Conservation (phyloP, 2,888 invertebrate species). For the Sarcophaga variegata region DNA sequence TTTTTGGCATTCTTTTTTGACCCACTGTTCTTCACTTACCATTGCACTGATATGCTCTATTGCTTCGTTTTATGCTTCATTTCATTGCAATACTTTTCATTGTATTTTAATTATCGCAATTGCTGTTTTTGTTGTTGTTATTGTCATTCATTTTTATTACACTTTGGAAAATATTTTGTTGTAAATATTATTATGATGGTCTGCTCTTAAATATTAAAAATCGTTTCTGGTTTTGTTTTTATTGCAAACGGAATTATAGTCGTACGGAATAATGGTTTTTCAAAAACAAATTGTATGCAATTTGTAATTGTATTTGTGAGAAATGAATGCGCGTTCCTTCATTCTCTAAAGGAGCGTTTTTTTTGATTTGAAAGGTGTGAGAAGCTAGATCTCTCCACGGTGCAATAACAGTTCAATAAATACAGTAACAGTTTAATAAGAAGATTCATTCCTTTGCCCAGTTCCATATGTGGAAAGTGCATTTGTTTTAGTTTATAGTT, state of each 20-base stretch:
- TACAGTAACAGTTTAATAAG: too few species aligned
- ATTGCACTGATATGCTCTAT: neutral
- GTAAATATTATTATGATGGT: conserved; percentile 48
- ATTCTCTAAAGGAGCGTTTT: too few species aligned
- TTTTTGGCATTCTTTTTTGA: neutral
- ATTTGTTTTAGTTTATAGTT: too few species aligned
- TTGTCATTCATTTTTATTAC: neutral
- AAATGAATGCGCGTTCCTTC: too few species aligned
- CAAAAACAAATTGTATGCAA: conserved; percentile 42
- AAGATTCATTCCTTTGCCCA: too few species aligned
- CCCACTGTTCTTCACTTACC: neutral
- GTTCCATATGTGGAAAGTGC: too few species aligned
- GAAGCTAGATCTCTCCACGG: too few species aligned
- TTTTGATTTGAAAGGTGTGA: too few species aligned
- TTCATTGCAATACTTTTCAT: conserved; percentile 48
- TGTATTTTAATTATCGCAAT: conserved; percentile 37
- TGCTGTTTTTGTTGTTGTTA: conserved; percentile 25
- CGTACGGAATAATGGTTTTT: conserved; percentile 43
- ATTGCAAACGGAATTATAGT: conserved; percentile 61
- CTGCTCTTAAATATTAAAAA: conserved; percentile 30
- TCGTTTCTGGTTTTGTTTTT: conserved; percentile 38
- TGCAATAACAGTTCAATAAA: too few species aligned
- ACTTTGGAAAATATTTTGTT: conserved; percentile 38
- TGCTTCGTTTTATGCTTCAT: conserved; percentile 34
- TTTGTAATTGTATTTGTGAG: neutral